Evolutionary conservation across 2,888 invertebrate species (phyloP).

Genomic region (Parnassius glacialis): DNA sequence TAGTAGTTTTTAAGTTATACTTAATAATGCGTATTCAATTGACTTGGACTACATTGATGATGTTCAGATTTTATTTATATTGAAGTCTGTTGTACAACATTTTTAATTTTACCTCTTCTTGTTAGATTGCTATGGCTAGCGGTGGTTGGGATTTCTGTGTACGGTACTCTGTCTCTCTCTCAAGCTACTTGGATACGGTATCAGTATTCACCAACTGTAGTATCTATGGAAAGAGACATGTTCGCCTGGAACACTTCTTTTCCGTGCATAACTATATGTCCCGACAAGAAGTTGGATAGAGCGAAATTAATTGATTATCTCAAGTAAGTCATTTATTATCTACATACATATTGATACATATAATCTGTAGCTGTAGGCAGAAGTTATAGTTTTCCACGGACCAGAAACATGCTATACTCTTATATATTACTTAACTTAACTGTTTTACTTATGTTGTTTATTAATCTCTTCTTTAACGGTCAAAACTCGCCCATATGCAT

Average conservation of each 20-base stretch:
- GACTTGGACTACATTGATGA: too few species aligned
- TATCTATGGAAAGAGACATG: slow-evolving; percentile 87
- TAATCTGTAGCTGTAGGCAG: too few species aligned
- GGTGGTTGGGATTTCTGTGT: slow-evolving; percentile 76
- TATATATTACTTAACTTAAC: too few species aligned
- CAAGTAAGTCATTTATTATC: slow-evolving; percentile 52
- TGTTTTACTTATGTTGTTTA: too few species aligned
- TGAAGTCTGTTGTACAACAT: background rate
- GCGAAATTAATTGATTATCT: slow-evolving; percentile 77
- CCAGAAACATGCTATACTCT: too few species aligned
- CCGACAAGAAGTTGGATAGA: slow-evolving; percentile 77
- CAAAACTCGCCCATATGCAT: too few species aligned
- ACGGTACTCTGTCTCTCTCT: slow-evolving; percentile 79
- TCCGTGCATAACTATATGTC: slow-evolving; percentile 85
- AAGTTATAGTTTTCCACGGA: too few species aligned
- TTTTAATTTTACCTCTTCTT: slow-evolving; percentile 14
- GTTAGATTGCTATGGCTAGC: slow-evolving; percentile 80
- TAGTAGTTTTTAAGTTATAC: too few species aligned
- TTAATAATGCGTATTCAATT: too few species aligned
- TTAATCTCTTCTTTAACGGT: too few species aligned
- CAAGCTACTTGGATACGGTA: slow-evolving; percentile 83
- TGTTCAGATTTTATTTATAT: too few species aligned
- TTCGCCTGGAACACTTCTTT: slow-evolving; percentile 87
- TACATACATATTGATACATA: too few species aligned
- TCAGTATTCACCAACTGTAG: slow-evolving; percentile 85